phyloP scores from a whole-genome alignment of 2,797 vertebrate species.

The Spondyliosoma cantharus region DNA sequence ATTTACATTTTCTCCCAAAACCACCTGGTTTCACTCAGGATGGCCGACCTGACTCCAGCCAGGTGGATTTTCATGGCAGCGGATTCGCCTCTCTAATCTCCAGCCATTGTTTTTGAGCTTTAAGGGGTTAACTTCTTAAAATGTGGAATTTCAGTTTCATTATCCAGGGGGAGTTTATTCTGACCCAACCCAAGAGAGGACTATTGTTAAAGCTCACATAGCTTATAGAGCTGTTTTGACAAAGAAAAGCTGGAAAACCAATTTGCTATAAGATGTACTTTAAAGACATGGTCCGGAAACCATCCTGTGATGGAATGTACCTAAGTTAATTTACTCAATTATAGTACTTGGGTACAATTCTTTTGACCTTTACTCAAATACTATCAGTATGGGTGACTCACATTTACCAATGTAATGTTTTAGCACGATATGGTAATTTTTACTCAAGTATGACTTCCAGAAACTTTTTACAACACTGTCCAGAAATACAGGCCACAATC shows the following conservation, averaged over 20 bases:
- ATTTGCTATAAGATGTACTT: not conserved
- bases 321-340: too few species aligned
- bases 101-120: conserved; percentile 25
- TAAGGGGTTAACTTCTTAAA: conserved; percentile 46
- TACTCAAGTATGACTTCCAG: too few species aligned
- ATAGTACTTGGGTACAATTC: too few species aligned
- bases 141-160: conserved; percentile 26
- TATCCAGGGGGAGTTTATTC: not conserved
- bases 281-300: not conserved
- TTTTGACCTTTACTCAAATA: too few species aligned
- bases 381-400: too few species aligned
- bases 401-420: too few species aligned
- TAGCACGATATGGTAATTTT: too few species aligned
- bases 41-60: conserved; percentile 20
- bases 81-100: conserved; percentile 30
- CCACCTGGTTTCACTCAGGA: conserved; percentile 61
- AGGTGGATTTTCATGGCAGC: conserved; percentile 29
- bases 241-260: not conserved
- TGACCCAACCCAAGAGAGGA: not conserved
- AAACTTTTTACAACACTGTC: too few species aligned
- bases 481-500: not conserved
- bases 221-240: not conserved
- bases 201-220: not conserved
- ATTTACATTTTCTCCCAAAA: conserved; percentile 38
- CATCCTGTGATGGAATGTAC: too few species aligned